Percentiles rank a stretch among this genome's conserved stretches.
Conservation (phyloP, 1,140 invertebrate species). For the Teleopsis dalmanni region DNA sequence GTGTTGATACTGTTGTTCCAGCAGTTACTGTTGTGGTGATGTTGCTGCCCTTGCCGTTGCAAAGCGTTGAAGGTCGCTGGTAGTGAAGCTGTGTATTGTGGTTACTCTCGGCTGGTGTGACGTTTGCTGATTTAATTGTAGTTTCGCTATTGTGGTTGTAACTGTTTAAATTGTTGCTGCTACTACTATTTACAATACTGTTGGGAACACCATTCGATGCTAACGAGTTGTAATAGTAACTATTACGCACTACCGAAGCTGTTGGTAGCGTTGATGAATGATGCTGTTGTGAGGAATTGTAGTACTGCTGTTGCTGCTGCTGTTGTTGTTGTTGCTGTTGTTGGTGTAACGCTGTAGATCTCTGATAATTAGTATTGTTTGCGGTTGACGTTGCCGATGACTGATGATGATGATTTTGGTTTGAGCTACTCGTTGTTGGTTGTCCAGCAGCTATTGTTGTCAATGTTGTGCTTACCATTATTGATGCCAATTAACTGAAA, state of each 20-base stretch:
- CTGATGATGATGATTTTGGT: constrained; percentile 39
- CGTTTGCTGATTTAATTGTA: constrained; percentile 14
- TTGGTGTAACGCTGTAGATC: constrained; percentile 11
- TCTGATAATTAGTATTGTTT: constrained; percentile 13
- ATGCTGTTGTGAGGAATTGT: constrained; percentile 12
- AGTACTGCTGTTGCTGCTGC: constrained; percentile 19
- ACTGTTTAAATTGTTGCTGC: constrained; percentile 17
- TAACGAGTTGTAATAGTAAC: constrained; percentile 7
- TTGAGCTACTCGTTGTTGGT: constrained; percentile 40
- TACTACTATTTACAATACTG: constrained; percentile 6
- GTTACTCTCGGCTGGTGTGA: neutral
- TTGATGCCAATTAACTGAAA: constrained; percentile 43
- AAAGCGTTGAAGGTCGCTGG: constrained; percentile 10
- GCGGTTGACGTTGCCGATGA: constrained; percentile 21
- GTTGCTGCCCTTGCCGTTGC: neutral
- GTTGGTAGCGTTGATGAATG: constrained; percentile 8
- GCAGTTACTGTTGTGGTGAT: neutral
- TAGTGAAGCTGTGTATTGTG: constrained; percentile 10
- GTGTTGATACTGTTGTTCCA: neutral
- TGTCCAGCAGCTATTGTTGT: constrained; percentile 42
- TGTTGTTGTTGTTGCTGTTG: constrained; percentile 21
- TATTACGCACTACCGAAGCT: neutral
- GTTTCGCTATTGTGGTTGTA: constrained; percentile 9
- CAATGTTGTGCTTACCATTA: constrained; percentile 45
- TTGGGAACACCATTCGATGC: constrained; percentile 4